Evolutionary conservation across 1,140 invertebrate genomes (phyloP), one percentile per base, ranked within the genome.

Genomic region (Bombus polaris): DNA sequence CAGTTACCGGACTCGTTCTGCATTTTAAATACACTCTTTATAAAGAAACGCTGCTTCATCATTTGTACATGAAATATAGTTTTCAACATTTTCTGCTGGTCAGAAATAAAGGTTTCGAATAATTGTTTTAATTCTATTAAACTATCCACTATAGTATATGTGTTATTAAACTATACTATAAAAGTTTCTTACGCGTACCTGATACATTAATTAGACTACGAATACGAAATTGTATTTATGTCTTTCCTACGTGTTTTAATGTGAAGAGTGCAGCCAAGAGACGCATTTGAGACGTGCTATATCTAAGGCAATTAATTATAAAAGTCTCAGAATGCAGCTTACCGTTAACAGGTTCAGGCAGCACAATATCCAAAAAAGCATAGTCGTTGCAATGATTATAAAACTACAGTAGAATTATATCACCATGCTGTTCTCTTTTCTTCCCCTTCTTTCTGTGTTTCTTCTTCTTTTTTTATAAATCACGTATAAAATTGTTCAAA

Each of bases 291-390:
- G 47, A 66, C 32, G 65, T 9, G 65, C 8, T 6, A 9, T 9
- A 18, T 35, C 1, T 1, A n/a, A n/a, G 59, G 6, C 8, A 35
- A 66, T 66, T 13, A 53, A 35, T 13, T 32, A 35, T 1, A 35
- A 42, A 32, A 42, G 5, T 10, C 35, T 28, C 15, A 44, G 3
- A 6, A 12, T 22, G 5, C 39, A 72, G 53, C 88, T 65, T 89
- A 89, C 88, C 88, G 79, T 82, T 12, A 90, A 57, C n/a, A 88
- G 28, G 59, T 83, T 76, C n/a, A 91, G 35, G 32, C 83, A 90
- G 71, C 42, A 47, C 15, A 88, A 72, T 28, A 35, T 82, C 80
- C 83, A 57, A 42, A 86, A 76, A 78, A 89, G 37, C 87, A 88
- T 89, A 76, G 68, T 88, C 62, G 72, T 62, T 77, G 22, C 28